These are phyloP conservation scores for Lithobates sylvaticus DNA, from an alignment of 2,797 vertebrate genomes.

Conservation along the genomic window DNA sequence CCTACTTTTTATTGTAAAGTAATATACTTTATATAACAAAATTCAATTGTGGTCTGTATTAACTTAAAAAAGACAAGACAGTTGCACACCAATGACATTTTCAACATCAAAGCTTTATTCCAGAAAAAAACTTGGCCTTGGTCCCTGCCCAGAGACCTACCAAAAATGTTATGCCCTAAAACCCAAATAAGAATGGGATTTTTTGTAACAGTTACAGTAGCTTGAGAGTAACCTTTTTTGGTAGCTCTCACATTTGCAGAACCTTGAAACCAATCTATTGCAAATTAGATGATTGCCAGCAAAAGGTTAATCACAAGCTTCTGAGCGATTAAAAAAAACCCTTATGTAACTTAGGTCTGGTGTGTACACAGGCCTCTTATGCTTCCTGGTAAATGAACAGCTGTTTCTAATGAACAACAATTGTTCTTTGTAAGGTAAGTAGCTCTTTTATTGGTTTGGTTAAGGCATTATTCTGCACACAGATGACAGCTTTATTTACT, in stretches of 20 bases:
- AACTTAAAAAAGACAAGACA: too few species aligned
- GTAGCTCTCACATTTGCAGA: neutral
- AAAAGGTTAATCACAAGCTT: neutral
- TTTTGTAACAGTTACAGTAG: neutral
- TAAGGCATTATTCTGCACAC: constrained; percentile 22
- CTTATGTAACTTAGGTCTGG: too few species aligned
- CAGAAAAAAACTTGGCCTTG: too few species aligned
- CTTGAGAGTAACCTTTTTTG: neutral
- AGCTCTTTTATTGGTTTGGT: constrained; percentile 30
- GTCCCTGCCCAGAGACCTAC: too few species aligned
- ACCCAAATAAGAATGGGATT: neutral
- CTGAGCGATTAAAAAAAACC: neutral
- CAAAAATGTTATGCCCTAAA: neutral
- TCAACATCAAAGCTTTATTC: too few species aligned
- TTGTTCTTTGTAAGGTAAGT: constrained; percentile 35
- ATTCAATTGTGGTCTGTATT: too few species aligned
- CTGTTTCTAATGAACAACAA: constrained; percentile 5
- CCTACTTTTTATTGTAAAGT: too few species aligned
- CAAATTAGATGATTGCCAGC: neutral
- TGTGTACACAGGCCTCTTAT: constrained; percentile 23
- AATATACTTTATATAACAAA: too few species aligned
- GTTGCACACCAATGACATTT: too few species aligned
- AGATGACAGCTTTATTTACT: constrained; percentile 34
- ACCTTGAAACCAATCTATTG: neutral
- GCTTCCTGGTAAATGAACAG: constrained; percentile 32